Base-by-base conservation (phyloP, 2,888 invertebrate species). In the Penaeus monodon region DNA sequence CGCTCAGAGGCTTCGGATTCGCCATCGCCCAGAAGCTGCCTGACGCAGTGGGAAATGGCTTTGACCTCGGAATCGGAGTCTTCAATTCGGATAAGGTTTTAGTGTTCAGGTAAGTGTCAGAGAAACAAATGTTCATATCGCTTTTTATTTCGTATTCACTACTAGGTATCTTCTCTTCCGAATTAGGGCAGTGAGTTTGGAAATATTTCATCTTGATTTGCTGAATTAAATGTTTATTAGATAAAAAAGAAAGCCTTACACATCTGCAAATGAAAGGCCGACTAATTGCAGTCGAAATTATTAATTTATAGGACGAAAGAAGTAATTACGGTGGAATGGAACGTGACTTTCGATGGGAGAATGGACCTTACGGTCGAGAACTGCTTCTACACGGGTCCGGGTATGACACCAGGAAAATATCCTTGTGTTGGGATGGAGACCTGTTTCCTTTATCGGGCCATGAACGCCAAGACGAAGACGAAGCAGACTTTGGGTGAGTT, bases 81-180 rank as follows among this genome's bases (percentile, higher is more conserved):
- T 64, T 80, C 78, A 38, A n/a, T 8, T 70, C 84, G 57, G 84
- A 84, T 63, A 27, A 29, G 1, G 84, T 84, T 29, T 20, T 84
- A 10, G 57, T 85, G 10, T 85, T 85, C 77, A 85, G 65, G 85
- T 85, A 44, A 65, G 77, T 65, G 64, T 64, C 33, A 22, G 27
- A 20, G n/a, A 22, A 33, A 22, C 33, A 29, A 29, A 33, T 74
- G 10, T 27, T 29, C 29, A 33, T n/a, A 10, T 6, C 27, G 22
- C 33, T 74, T 74, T 74, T 29, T 49, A 49, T 49, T 49, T 49
- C 49, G 49, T 6, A 14, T 38, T 38, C 33, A 38, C 33, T 38
- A 38, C 33, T 3, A 38, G 33, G 33, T 38, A 4, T 38, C n/a
- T 38, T 3, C 4, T 3, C 3, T 33, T 33, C 33, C 33, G 33